Percentiles rank a stretch among this genome's conserved stretches.
Evolutionary conservation across 2,797 vertebrate species (phyloP).

Genomic region (Myiotriccus ornatus): DNA sequence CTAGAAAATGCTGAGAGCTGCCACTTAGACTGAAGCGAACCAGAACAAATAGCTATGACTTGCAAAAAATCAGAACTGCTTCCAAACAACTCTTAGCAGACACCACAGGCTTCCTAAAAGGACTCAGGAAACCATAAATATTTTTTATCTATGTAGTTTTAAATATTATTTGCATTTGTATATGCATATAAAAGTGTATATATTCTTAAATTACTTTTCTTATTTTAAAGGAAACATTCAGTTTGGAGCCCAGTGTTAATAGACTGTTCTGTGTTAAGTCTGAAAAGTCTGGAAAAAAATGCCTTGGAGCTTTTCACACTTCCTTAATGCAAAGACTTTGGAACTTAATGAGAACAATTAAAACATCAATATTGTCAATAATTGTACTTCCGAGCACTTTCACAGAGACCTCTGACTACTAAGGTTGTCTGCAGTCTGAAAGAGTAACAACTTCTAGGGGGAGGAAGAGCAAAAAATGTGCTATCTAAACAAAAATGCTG

Average conservation of each 20-base stretch:
- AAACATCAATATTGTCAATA: slow-evolving; percentile 29
- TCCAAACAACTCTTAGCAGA: background rate
- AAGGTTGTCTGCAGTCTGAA: background rate
- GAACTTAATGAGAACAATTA: slow-evolving; percentile 51
- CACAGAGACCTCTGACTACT: background rate
- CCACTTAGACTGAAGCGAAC: background rate
- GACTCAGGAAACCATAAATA: background rate
- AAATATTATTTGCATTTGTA: background rate
- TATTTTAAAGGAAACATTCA: background rate
- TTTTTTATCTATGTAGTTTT: background rate
- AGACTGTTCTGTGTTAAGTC: background rate
- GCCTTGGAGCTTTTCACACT: background rate
- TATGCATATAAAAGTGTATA: background rate
- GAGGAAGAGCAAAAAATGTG: background rate
- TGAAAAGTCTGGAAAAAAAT: background rate
- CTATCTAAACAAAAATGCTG: background rate
- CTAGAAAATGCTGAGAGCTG: background rate
- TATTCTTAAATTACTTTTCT: background rate
- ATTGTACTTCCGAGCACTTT: slow-evolving; percentile 1
- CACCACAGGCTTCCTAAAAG: background rate
- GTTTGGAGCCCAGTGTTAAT: background rate
- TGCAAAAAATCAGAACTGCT: background rate
- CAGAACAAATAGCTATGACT: background rate
- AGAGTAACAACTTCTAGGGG: background rate
- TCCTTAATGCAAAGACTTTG: background rate